Percentiles rank a stretch among this genome's conserved stretches.
Conservation (phyloP, 2,113 vertebrate species). For the Mustela nigripes region DNA sequence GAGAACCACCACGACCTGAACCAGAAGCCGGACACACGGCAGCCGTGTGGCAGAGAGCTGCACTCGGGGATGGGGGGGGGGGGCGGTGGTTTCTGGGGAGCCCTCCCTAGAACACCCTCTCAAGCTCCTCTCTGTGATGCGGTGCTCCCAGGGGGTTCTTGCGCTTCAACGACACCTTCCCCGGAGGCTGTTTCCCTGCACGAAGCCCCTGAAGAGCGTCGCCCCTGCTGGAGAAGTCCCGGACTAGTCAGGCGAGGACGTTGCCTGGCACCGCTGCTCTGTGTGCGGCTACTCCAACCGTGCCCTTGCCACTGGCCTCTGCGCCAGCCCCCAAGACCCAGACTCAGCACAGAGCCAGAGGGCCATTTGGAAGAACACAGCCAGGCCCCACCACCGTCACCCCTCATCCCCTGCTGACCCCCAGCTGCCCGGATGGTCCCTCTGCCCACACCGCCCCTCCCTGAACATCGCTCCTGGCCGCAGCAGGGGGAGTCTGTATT, state of each 20-base stretch:
- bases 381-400: background rate
- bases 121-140: background rate
- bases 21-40: background rate
- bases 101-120: background rate
- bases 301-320: background rate
- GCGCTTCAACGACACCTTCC: background rate
- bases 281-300: no score
- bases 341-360: background rate
- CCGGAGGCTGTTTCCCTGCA: fast-evolving
- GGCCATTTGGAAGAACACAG: background rate
- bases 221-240: background rate
- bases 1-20: background rate
- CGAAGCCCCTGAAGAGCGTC: fast-evolving
- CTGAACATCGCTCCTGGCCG: background rate
- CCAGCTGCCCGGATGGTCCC: background rate
- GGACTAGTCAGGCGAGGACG: fast-evolving
- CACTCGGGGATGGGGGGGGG: background rate
- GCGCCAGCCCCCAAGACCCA: background rate
- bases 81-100: background rate
- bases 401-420: background rate
- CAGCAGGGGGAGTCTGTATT: background rate
- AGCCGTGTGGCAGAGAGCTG: background rate
- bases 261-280: background rate
- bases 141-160: background rate
- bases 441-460: background rate